Percentiles rank a stretch among this genome's conserved stretches.
phyloP scores from a whole-genome alignment of 2,113 vertebrate species.

The Ciconia stormi region DNA sequence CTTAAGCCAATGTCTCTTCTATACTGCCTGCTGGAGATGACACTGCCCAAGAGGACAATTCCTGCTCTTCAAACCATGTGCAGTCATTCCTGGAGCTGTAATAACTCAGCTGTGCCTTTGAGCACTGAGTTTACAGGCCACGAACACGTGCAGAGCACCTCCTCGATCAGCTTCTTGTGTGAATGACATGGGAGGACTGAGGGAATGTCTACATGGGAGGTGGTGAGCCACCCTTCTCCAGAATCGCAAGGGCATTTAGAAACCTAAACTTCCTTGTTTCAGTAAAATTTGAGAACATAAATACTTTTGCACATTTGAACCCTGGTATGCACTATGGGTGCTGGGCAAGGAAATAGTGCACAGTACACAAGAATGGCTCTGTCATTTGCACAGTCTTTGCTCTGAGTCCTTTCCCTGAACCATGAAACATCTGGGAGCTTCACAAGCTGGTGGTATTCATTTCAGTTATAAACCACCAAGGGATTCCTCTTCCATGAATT shows the following conservation, averaged over 20 bases:
- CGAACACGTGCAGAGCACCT: fast-evolving
- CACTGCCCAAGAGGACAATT: not conserved
- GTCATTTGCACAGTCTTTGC: not conserved
- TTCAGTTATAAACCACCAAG: not conserved
- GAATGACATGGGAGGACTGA: not conserved
- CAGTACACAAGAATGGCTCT: not conserved
- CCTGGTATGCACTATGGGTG: not conserved
- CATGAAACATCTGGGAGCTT: not conserved
- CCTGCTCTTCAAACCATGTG: not conserved
- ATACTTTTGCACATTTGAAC: not conserved
- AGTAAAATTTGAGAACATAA: not conserved
- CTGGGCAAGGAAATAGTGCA: not conserved
- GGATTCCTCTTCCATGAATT: not conserved
- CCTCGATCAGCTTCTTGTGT: not conserved
- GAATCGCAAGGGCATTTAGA: not conserved
- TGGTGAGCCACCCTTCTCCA: not conserved
- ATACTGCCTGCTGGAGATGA: not conserved
- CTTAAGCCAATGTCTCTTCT: not conserved
- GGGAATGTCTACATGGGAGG: not conserved
- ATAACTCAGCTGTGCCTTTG: not conserved
- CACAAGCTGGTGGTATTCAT: not conserved
- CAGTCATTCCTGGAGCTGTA: not conserved
- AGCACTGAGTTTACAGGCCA: not conserved
- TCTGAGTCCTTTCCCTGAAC: not conserved
- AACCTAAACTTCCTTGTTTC: not conserved